phyloP scores from a whole-genome alignment of 2,113 vertebrate genomes.

The Spea multiplicata region DNA sequence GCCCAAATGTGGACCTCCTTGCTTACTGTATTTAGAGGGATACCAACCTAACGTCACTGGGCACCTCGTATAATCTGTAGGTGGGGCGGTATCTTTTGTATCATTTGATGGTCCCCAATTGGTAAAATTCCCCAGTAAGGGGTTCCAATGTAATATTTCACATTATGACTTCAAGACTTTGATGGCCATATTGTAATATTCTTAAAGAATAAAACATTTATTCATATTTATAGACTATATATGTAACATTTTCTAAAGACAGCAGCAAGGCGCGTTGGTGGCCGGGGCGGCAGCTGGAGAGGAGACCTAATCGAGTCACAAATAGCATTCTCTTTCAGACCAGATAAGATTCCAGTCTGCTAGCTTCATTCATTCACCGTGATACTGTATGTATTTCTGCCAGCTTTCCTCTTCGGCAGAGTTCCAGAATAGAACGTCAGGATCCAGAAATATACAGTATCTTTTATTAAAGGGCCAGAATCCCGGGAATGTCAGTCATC shows the following conservation, averaged over 20 bases:
- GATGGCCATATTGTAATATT: neutral
- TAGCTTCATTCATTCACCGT: slow-evolving; percentile 1
- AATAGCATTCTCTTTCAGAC: neutral
- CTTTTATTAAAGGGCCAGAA: neutral
- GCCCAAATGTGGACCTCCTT: too few species aligned
- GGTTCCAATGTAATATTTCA: neutral
- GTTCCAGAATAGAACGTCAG: neutral
- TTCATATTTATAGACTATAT: neutral
- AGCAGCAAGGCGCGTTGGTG: neutral
- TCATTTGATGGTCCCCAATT: too few species aligned
- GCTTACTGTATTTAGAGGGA: too few species aligned
- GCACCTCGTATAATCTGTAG: too few species aligned
- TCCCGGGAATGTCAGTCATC: neutral
- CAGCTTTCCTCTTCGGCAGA: neutral
- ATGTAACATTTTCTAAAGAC: neutral
- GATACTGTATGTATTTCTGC: neutral
- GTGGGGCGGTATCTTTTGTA: too few species aligned
- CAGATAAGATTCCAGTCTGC: slow-evolving; percentile 17
- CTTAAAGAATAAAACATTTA: neutral
- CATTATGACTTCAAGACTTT: neutral
- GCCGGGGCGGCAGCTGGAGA: neutral
- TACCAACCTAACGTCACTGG: too few species aligned
- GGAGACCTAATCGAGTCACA: neutral
- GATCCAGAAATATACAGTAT: slow-evolving; percentile 9
- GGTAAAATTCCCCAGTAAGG: too few species aligned